Conservation (phyloP, 2,888 invertebrate species). For the Cataglyphis altisquamis region DNA sequence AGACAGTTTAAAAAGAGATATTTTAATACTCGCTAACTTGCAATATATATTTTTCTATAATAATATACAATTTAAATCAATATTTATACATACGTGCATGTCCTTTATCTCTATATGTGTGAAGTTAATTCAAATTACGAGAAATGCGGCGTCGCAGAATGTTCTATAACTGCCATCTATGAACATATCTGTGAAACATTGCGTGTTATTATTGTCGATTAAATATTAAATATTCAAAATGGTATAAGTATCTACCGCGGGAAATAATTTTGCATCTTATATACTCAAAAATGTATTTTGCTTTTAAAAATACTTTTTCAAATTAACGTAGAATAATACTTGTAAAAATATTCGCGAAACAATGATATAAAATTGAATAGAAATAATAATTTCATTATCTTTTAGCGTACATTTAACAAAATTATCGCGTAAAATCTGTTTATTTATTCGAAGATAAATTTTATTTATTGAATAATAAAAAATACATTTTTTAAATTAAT, state of each 20-base stretch:
- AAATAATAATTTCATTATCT: neutral
- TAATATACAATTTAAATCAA: neutral
- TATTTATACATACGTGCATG: neutral
- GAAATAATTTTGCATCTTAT: neutral
- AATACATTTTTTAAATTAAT: neutral
- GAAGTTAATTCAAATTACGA: neutral
- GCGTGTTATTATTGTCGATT: neutral
- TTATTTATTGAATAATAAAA: constrained; percentile 4
- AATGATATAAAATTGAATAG: neutral
- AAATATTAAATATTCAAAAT: neutral
- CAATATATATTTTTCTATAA: neutral
- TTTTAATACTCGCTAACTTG: neutral
- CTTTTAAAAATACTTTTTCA: neutral
- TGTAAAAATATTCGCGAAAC: neutral
- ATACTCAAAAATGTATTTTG: neutral
- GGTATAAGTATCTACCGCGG: neutral
- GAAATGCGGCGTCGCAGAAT: neutral
- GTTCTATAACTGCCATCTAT: constrained; percentile 10
- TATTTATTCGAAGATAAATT: neutral
- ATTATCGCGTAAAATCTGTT: neutral
- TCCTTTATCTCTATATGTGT: neutral
- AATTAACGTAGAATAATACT: neutral
- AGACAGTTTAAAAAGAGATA: neutral
- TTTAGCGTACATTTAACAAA: neutral
- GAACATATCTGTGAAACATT: neutral